Conservation (phyloP, 2,113 vertebrate species). For the Dicrurus megarhynchus region DNA sequence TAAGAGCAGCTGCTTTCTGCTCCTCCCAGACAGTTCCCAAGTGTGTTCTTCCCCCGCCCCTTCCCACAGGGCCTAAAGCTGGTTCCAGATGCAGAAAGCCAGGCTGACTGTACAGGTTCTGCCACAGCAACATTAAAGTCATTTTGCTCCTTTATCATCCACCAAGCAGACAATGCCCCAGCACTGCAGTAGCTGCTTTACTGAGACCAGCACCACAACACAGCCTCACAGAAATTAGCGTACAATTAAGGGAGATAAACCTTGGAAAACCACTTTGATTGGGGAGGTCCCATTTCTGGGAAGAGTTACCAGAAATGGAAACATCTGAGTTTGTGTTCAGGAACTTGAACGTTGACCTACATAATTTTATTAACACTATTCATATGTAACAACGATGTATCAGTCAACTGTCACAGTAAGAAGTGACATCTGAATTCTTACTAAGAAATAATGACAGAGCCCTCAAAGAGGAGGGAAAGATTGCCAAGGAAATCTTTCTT, state of each 20-base stretch:
- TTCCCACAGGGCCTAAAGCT: slow-evolving; percentile 5
- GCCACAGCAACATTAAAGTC: not conserved
- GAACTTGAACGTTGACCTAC: not conserved
- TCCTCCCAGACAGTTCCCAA: slow-evolving; percentile 5
- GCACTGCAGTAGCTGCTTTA: not conserved
- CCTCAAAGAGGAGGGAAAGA: not conserved
- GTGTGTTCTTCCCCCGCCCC: not conserved
- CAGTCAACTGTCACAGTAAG: not conserved
- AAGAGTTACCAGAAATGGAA: not conserved
- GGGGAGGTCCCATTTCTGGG: not conserved
- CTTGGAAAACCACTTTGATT: not conserved
- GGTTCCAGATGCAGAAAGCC: not conserved
- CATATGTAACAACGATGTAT: accelerated
- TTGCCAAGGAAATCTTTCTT: not conserved
- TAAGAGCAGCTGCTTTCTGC: not conserved
- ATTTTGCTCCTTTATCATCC: not conserved
- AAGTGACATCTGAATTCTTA: not conserved
- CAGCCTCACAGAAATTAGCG: not conserved
- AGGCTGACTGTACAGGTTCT: slow-evolving; percentile 28
- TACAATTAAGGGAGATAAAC: not conserved
- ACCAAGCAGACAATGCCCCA: not conserved
- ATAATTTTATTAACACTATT: not conserved
- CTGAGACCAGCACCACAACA: not conserved
- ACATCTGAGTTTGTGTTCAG: not conserved
- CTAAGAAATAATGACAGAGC: not conserved